phyloP scores from a whole-genome alignment of 2,888 invertebrate genomes.

The Drosophila vallismaia region DNA sequence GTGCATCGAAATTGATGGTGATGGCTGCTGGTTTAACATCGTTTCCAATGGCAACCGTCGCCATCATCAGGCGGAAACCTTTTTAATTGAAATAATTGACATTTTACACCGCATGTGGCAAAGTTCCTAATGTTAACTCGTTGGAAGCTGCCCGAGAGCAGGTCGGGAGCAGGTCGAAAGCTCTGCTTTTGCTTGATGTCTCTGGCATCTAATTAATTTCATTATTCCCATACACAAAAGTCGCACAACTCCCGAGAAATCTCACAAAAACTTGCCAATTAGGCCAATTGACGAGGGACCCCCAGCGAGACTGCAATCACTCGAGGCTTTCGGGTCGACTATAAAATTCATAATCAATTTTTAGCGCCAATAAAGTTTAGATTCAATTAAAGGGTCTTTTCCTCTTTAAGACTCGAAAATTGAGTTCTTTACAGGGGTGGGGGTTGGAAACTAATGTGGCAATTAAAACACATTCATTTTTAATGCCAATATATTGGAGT shows the following conservation, averaged over 20 bases:
- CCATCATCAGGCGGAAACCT: constrained; percentile 9
- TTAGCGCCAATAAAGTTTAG: constrained; percentile 30
- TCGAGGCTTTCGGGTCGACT: constrained; percentile 7
- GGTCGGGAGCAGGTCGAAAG: no score
- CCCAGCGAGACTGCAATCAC: constrained; percentile 8
- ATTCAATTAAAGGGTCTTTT: not conserved
- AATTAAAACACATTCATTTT: not conserved
- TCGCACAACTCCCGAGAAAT: constrained; percentile 9
- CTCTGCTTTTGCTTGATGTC: constrained; percentile 18
- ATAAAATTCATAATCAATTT: constrained; percentile 33
- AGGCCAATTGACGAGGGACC: constrained; percentile 1
- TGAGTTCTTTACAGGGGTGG: not conserved
- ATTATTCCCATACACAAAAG: constrained; percentile 27
- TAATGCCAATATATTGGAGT: not conserved
- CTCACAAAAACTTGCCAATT: constrained; percentile 16
- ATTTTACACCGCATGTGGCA: constrained; percentile 44
- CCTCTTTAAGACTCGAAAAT: not conserved
- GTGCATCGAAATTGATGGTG: constrained; percentile 37
- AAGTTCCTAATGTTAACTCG: constrained; percentile 36
- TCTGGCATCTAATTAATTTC: constrained; percentile 36
- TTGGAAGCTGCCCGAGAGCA: not conserved
- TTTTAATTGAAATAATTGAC: constrained; percentile 46
- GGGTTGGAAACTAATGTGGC: not conserved
- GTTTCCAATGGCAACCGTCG: constrained; percentile 29
- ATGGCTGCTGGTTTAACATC: constrained; percentile 13